A percentile compares a stretch with the other conserved stretches of the same genome.
These are phyloP conservation scores for Plebejus argus DNA, from an alignment of 2,888 invertebrate genomes.

Conservation along the genomic window DNA sequence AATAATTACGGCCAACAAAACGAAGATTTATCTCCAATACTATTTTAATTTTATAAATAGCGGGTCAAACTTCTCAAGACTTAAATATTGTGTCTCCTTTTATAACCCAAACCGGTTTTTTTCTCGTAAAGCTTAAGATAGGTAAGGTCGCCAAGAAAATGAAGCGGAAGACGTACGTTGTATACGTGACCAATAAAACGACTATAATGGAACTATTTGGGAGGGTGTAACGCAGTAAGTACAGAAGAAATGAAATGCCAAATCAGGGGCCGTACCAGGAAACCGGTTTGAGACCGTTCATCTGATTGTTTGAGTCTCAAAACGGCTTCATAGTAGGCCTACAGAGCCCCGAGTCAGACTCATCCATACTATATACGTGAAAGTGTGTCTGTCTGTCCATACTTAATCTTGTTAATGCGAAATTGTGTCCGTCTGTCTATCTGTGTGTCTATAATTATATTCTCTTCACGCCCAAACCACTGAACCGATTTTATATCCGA, in stretches of 20 bases:
- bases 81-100: background rate
- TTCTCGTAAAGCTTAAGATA: slow-evolving; percentile 10
- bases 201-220: background rate
- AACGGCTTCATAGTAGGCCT: too few species aligned
- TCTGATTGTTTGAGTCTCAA: too few species aligned
- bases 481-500: too few species aligned
- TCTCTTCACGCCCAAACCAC: too few species aligned
- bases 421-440: too few species aligned
- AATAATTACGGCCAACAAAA: too few species aligned
- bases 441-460: too few species aligned
- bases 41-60: background rate
- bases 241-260: background rate
- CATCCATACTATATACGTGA: background rate
- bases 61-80: background rate
- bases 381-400: too few species aligned
- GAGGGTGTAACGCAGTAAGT: background rate
- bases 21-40: too few species aligned
- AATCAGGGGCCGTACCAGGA: too few species aligned
- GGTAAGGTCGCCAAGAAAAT: slow-evolving; percentile 3
- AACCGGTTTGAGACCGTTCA: too few species aligned
- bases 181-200: slow-evolving; percentile 26
- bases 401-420: too few species aligned
- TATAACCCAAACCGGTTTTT: background rate
- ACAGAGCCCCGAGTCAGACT: background rate
- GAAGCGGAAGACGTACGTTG: background rate